Conservation (phyloP, 2,888 invertebrate genomes). For the Epirrita christyi region DNA sequence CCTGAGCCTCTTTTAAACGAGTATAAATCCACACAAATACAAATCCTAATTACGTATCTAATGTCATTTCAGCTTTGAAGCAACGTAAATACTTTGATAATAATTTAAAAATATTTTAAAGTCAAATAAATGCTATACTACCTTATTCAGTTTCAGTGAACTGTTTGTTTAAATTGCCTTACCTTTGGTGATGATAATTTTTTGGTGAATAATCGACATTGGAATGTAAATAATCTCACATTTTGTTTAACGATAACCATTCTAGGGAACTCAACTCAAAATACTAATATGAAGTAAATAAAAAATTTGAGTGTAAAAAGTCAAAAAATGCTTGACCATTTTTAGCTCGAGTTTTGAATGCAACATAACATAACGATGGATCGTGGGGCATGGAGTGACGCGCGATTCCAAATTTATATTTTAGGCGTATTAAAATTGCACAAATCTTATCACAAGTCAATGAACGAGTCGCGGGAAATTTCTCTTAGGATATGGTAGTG, state of each 20-base stretch:
- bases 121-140: constrained; percentile 86
- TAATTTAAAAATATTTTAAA: constrained; percentile 55
- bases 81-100: constrained; percentile 54
- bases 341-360: constrained; percentile 81
- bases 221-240: constrained; percentile 79
- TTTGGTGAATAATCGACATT: constrained; percentile 74
- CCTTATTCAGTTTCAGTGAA: constrained; percentile 74
- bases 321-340: constrained; percentile 85
- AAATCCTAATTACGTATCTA: constrained; percentile 45
- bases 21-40: constrained; percentile 34
- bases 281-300: constrained; percentile 59
- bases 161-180: constrained; percentile 73
- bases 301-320: constrained; percentile 85
- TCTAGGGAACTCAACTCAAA: constrained; percentile 68
- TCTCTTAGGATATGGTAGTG: constrained; percentile 84
- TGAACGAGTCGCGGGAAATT: constrained; percentile 55
- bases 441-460: constrained; percentile 35
- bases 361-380: constrained; percentile 77
- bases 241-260: constrained; percentile 60
- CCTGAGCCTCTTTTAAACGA: constrained; percentile 45
- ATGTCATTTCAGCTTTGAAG: constrained; percentile 54
- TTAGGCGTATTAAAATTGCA: constrained; percentile 35
- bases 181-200: constrained; percentile 78
- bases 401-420: constrained; percentile 49
- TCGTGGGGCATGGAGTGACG: constrained; percentile 55